Evolutionary conservation across 1,140 invertebrate genomes (phyloP).

Genomic region (Diachasma alloeum): DNA sequence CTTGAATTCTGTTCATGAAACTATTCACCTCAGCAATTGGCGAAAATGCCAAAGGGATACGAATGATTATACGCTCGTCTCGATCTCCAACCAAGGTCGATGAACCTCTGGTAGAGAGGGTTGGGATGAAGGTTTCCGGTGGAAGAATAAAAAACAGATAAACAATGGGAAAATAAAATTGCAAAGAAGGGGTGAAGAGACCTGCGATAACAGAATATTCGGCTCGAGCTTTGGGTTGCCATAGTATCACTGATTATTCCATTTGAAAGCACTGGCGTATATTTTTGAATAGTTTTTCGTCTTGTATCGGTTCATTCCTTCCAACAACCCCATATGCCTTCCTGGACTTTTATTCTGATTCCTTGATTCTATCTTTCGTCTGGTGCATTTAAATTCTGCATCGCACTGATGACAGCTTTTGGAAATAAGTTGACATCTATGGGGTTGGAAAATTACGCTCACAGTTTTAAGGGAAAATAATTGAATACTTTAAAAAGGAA

Average conservation of each 20-base stretch:
- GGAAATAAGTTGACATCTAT: too few relatives aligned
- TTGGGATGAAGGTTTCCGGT: neutral
- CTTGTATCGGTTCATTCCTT: neutral
- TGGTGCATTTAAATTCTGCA: too few relatives aligned
- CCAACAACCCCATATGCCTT: neutral
- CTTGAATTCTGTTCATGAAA: neutral
- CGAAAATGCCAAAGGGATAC: neutral
- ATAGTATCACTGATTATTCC: conserved; percentile 61
- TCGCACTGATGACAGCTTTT: too few relatives aligned
- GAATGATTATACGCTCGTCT: neutral
- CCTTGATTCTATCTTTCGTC: too few relatives aligned
- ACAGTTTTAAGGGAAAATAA: too few relatives aligned
- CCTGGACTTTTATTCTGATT: neutral
- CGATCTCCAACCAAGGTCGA: neutral
- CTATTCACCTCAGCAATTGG: neutral
- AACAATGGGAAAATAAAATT: conserved; percentile 5
- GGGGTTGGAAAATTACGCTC: too few relatives aligned
- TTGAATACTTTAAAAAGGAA: too few relatives aligned
- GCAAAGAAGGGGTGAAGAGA: neutral
- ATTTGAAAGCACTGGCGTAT: conserved; percentile 50
- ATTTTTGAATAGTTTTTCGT: conserved; percentile 49
- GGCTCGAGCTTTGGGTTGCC: conserved; percentile 35
- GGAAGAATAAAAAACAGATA: neutral
- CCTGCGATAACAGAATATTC: conserved; percentile 44
- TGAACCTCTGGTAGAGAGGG: neutral